Evolutionary conservation across 1,140 invertebrate genomes (phyloP), one percentile per base, ranked within the genome.

Genomic region (Pectinophora gossypiella): DNA sequence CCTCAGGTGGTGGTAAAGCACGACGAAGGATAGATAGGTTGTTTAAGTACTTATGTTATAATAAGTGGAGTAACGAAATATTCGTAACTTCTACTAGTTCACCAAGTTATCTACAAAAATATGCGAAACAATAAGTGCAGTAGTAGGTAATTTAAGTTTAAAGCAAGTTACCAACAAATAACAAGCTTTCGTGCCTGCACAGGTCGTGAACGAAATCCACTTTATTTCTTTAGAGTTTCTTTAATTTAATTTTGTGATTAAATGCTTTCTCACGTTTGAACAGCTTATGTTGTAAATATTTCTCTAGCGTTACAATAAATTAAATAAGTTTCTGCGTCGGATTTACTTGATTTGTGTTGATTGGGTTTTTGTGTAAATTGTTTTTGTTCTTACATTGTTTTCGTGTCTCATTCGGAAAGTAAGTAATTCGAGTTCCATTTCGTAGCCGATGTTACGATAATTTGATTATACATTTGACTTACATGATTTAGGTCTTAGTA

Each of bases 11-110:
- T n/a, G n/a, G n/a, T n/a, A n/a, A 23, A 23, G 22, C 4, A 23
- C 22, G 10, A 23, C 22, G 4, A 38, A 20, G 6, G 20, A 36
- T 45, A 53, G 15, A 40, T 16, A 52, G 49, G 49, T 52, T 44
- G 52, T 49, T 51, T 45, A n/a, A 43, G 19, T 51, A 45, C 48
- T 45, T 42, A 20, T 44, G 5, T 20, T 10, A 44, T 19, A 44
- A 2, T 20, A 4, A 1, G 20, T 20, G 42, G 9, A 16, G 9
- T 40, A 32, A 32, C n/a, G 7, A 9, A 32, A 32, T n/a, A n/a
- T n/a, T n/a, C n/a, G n/a, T n/a, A n/a, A n/a, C n/a, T n/a, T n/a
- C n/a, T n/a, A n/a, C n/a, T n/a, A n/a, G n/a, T n/a, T n/a, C n/a
- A n/a, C n/a, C n/a, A n/a, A n/a, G n/a, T n/a, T n/a, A n/a, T n/a